Conservation (phyloP, 2,888 invertebrate genomes). For the Spodoptera littoralis region DNA sequence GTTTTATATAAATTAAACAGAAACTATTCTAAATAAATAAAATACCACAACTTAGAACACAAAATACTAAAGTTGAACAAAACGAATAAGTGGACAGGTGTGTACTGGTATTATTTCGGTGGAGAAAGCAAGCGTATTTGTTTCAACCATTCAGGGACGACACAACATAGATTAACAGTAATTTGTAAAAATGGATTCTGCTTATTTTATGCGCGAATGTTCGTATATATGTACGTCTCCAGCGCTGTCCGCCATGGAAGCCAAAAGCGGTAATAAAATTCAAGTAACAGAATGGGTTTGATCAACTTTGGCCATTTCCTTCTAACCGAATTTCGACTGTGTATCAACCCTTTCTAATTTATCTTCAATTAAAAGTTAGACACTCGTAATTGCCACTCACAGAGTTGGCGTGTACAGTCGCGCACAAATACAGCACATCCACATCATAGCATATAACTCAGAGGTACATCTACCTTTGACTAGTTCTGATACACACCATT, state of each 20-base stretch:
- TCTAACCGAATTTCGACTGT: slow-evolving; percentile 35
- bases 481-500: slow-evolving; percentile 84
- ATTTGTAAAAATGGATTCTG: slow-evolving; percentile 59
- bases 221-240: slow-evolving; percentile 13
- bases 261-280: slow-evolving; percentile 44
- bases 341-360: slow-evolving; percentile 47
- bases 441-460: slow-evolving; percentile 66
- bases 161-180: slow-evolving; percentile 80
- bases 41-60: slow-evolving; percentile 72
- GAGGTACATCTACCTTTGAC: slow-evolving; percentile 84
- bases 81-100: slow-evolving; percentile 72
- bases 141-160: slow-evolving; percentile 77
- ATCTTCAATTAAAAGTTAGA: slow-evolving; percentile 48
- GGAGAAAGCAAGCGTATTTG: slow-evolving; percentile 72
- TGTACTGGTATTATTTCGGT: slow-evolving; percentile 73
- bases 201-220: slow-evolving; percentile 60
- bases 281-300: slow-evolving; percentile 41
- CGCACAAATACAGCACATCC: slow-evolving; percentile 67
- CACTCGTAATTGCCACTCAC: slow-evolving; percentile 39
- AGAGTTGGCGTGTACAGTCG: slow-evolving; percentile 57
- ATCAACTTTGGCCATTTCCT: slow-evolving; percentile 54
- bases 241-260: slow-evolving; percentile 39
- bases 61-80: slow-evolving; percentile 69
- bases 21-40: slow-evolving; percentile 84
- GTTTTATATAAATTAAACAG: slow-evolving; percentile 77